Percentiles rank a stretch among this genome's conserved stretches.
These are phyloP conservation scores for Nicator chloris DNA, from an alignment of 2,113 vertebrate genomes.

Conservation along the genomic window DNA sequence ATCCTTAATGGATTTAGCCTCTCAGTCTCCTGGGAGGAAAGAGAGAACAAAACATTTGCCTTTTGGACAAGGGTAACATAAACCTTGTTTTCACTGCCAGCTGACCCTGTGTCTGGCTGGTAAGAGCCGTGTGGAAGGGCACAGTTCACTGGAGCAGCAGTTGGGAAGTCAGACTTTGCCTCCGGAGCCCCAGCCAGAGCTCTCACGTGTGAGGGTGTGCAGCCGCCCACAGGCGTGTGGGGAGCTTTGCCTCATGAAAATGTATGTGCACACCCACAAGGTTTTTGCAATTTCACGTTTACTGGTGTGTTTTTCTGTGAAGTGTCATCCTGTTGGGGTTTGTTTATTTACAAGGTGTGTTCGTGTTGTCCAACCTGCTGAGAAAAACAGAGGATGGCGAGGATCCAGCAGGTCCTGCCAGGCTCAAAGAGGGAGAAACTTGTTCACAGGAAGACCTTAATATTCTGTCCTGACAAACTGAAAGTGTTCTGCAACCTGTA, in stretches of 20 bases:
- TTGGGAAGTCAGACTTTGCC: not conserved
- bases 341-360: constrained; percentile 41
- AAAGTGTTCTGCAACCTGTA: not conserved
- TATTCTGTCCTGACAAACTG: not conserved
- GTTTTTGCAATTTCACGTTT: not conserved
- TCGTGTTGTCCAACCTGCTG: constrained; percentile 23
- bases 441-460: not conserved
- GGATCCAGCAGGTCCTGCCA: not conserved
- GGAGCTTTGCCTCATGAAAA: not conserved
- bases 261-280: constrained; percentile 1
- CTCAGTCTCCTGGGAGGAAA: not conserved
- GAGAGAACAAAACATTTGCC: constrained; percentile 5
- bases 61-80: not conserved
- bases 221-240: not conserved
- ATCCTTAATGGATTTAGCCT: not conserved
- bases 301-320: not conserved
- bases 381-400: constrained; percentile 10
- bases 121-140: not conserved
- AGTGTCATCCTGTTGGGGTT: constrained; percentile 12
- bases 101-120: not conserved
- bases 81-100: not conserved
- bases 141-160: not conserved
- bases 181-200: not conserved
- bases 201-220: not conserved
- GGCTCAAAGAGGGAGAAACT: not conserved